Percentiles rank a stretch among this genome's conserved stretches.
Evolutionary conservation across 2,797 vertebrate species (phyloP).

Genomic region (Sebastes miniatus): DNA sequence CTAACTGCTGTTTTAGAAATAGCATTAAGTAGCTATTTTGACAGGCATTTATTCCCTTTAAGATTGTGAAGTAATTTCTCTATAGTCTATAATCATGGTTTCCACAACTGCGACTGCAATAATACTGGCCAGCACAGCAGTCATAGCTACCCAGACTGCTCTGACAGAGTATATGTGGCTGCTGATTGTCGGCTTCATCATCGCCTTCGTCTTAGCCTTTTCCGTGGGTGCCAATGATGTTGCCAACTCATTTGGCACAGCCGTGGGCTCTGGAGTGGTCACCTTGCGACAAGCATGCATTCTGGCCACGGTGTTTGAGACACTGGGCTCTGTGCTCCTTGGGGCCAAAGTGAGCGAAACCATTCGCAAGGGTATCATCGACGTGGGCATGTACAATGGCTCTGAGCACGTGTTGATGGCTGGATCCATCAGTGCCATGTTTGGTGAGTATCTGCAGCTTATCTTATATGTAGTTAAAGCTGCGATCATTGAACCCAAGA

Average conservation of each 20-base stretch:
- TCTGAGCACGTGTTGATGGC: conserved; percentile 87
- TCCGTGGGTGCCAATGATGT: conserved; percentile 98
- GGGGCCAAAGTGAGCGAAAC: conserved; percentile 97
- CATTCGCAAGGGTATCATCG: conserved; percentile 95
- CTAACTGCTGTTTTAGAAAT: conserved; percentile 58
- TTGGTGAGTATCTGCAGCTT: conserved; percentile 83
- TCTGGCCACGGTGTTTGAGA: conserved; percentile 94
- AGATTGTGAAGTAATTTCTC: conserved; percentile 68
- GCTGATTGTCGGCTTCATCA: conserved; percentile 92
- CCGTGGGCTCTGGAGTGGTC: conserved; percentile 96
- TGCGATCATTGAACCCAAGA: neutral
- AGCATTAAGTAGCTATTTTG: conserved; percentile 48
- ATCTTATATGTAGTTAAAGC: neutral
- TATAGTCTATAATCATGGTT: conserved; percentile 76
- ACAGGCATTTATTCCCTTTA: conserved; percentile 58
- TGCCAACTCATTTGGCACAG: conserved; percentile 97
- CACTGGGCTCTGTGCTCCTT: conserved; percentile 92
- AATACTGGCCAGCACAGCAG: conserved; percentile 48
- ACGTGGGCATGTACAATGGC: conserved; percentile 88
- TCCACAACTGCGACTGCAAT: conserved; percentile 72
- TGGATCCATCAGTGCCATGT: conserved; percentile 96
- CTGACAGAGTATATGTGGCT: conserved; percentile 85
- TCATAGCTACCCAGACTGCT: neutral
- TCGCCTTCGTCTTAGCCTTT: conserved; percentile 96
- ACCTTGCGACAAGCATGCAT: conserved; percentile 94